Evolutionary conservation across 30 jellyfish, hydroid and myxozoan species (phyloP).

Genomic region (Turritopsis dohrnii): DNA sequence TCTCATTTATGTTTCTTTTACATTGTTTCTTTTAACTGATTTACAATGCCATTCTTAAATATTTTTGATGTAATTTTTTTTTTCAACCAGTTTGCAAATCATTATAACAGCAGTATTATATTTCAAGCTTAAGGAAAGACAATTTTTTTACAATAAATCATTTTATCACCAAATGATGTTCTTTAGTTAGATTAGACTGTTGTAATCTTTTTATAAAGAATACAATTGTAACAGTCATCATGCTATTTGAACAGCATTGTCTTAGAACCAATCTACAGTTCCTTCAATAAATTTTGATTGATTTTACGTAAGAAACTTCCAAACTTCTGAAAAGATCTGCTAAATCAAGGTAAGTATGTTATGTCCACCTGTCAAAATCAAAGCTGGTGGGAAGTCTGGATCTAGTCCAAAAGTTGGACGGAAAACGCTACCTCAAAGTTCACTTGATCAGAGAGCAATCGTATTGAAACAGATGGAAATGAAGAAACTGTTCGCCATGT

Average conservation of each 20-base stretch:
- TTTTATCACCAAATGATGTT: too few relatives aligned
- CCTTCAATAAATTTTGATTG: neutral
- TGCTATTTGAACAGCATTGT: neutral
- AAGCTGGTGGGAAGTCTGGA: conserved; percentile 10
- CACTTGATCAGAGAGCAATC: neutral
- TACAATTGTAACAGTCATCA: neutral
- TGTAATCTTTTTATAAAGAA: too few relatives aligned
- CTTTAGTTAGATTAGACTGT: too few relatives aligned
- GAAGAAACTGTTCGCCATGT: neutral
- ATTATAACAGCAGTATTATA: too few relatives aligned
- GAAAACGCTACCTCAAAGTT: neutral
- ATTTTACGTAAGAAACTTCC: neutral
- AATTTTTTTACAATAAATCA: too few relatives aligned
- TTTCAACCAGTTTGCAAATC: too few relatives aligned
- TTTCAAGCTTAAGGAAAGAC: too few relatives aligned
- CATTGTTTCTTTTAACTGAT: too few relatives aligned
- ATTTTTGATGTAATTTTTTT: too few relatives aligned
- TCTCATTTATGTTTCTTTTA: too few relatives aligned
- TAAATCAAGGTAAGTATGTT: neutral
- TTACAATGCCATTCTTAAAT: too few relatives aligned
- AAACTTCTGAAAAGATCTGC: neutral
- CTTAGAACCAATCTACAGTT: neutral
- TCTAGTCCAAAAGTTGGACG: neutral
- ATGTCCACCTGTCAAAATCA: conserved; percentile 3
- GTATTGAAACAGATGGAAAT: neutral